Evolutionary conservation across 2,888 invertebrate species (phyloP), one percentile per base, ranked within the genome.

Genomic region (Monochamus alternatus): DNA sequence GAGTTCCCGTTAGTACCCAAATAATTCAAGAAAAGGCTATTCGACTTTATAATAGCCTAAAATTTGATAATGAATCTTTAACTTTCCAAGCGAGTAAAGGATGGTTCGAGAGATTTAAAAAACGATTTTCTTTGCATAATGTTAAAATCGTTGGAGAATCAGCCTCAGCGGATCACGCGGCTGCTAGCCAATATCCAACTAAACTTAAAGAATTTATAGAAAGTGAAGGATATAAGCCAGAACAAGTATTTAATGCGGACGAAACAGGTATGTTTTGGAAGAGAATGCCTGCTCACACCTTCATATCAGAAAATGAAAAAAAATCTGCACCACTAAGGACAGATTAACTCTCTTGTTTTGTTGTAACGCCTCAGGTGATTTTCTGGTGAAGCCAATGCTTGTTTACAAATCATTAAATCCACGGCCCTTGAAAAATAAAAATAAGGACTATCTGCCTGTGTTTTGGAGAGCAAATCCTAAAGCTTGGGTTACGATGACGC

Each of bases 231-330:
- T 64, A 22, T 22, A 22, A 22, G 38, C 38, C 30, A 12, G 64
- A 38, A 64, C 31, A 64, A 38, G 64, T 64, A 10, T 64, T 38
- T 43, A 64, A n/a, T 64, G 64, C 64, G 10, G 64, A 32, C 31
- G 31, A 64, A 30, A 64, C 30, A 32, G 64, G 31, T 7, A 8
- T 64, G 9, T 64, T 12, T 30, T 64, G 30, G 64, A 64, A 64
- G 5, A 64, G 30, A 8, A 14, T 64, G 5, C 64, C 64, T 8
- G 38, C 5, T 12, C 10, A 30, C 30, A 22, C 64, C 8, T 30
- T 64, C 9, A 43, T 30, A 9, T 64, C 30, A 3, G 38, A 31
- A 64, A 64, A 32, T 8, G 64, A n/a, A n/a, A n/a, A 64, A 64
- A 30, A 12, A 12, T n/a, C 64, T 38, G 64, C 64, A 7, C 64